Conservation (phyloP, 2,113 vertebrate species). For the Larimichthys polyactis region DNA sequence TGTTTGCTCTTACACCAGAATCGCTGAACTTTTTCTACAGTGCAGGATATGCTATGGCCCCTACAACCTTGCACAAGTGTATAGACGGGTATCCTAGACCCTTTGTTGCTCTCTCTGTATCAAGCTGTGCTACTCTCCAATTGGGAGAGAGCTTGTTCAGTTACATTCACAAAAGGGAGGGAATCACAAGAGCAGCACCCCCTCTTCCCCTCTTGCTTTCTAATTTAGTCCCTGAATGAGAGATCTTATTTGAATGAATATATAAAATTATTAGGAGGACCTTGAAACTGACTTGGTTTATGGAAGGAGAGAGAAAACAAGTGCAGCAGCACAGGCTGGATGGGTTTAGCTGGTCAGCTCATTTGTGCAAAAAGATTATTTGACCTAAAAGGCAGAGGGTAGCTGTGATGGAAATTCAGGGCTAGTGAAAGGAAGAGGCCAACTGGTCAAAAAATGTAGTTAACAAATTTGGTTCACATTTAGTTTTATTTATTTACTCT, state of each 20-base stretch:
- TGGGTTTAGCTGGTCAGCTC: conserved; percentile 39
- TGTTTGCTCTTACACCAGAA: neutral
- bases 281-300: conserved; percentile 38
- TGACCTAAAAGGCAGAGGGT: conserved; percentile 33
- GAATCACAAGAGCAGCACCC: conserved; percentile 19
- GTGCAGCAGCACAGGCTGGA: conserved; percentile 19
- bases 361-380: conserved; percentile 49
- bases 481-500: conserved; percentile 44
- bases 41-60: neutral
- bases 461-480: conserved; percentile 29
- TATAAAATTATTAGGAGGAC: conserved; percentile 55
- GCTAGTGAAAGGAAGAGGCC: conserved; percentile 25
- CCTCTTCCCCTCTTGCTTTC: conserved; percentile 36
- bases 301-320: conserved; percentile 18
- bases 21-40: neutral
- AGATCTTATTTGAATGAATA: conserved; percentile 52
- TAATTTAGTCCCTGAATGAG: conserved; percentile 50
- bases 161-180: conserved; percentile 46
- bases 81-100: neutral
- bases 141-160: conserved; percentile 14
- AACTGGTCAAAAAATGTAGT: conserved; percentile 64
- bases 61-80: neutral
- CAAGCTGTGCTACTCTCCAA: neutral
- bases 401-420: conserved; percentile 30
- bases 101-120: neutral